Conservation (phyloP, 2,797 vertebrate species). For the Galaxias olidus region DNA sequence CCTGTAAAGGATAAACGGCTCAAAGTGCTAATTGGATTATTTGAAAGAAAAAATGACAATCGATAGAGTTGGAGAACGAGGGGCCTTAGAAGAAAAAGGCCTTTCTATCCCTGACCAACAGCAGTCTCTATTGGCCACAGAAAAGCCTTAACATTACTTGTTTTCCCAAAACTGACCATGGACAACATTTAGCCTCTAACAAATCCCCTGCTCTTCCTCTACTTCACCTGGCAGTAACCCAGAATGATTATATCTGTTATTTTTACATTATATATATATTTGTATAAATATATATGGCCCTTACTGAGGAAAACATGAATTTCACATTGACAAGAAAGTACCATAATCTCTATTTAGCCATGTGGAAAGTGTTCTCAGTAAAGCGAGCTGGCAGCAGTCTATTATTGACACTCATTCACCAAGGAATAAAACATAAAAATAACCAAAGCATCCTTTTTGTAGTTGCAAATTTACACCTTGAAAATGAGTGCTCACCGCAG, state of each 20-base stretch:
- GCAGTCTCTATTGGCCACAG: slow-evolving; percentile 69
- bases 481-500: slow-evolving; percentile 63
- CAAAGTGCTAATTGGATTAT: slow-evolving; percentile 73
- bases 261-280: slow-evolving; percentile 75
- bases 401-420: slow-evolving; percentile 67
- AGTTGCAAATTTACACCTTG: slow-evolving; percentile 64
- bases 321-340: slow-evolving; percentile 83
- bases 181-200: slow-evolving; percentile 44
- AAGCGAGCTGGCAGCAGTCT: slow-evolving; percentile 77
- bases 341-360: slow-evolving; percentile 84
- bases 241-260: slow-evolving; percentile 70
- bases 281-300: slow-evolving; percentile 72
- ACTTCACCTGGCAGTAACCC: slow-evolving; percentile 59
- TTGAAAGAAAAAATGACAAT: slow-evolving; percentile 50
- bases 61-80: slow-evolving; percentile 49
- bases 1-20: slow-evolving; percentile 57
- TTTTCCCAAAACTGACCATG: slow-evolving; percentile 53
- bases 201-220: slow-evolving; percentile 42
- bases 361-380: slow-evolving; percentile 85
- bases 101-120: slow-evolving; percentile 62
- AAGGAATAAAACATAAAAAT: slow-evolving; percentile 62
- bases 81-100: slow-evolving; percentile 37
- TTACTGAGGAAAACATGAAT: slow-evolving; percentile 78
- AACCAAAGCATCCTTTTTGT: slow-evolving; percentile 56
- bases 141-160: slow-evolving; percentile 53